phyloP scores from a whole-genome alignment of 1,140 invertebrate species.

The Bombus balteatus region DNA sequence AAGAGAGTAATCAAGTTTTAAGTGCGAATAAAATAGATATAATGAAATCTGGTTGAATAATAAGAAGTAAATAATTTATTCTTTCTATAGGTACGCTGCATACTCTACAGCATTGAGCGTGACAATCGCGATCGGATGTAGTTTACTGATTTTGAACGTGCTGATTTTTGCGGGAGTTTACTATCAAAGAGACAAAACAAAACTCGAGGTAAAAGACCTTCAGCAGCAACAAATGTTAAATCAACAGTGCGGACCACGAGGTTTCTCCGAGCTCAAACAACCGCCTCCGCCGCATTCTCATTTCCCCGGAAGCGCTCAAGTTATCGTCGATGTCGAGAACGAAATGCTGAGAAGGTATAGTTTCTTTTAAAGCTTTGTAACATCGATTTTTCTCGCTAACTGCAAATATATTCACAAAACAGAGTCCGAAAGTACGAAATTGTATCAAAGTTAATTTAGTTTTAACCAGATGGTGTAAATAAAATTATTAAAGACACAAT shows the following conservation, averaged over 20 bases:
- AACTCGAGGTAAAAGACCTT: conserved; percentile 90
- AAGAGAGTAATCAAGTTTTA: background rate
- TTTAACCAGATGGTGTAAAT: background rate
- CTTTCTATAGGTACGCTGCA: conserved; percentile 84
- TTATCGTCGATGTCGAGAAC: conserved; percentile 91
- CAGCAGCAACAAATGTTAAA: conserved; percentile 88
- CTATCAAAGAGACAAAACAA: conserved; percentile 92
- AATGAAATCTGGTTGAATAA: background rate
- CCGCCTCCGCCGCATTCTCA: conserved; percentile 78
- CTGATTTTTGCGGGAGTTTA: conserved; percentile 94
- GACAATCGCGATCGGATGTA: conserved; percentile 94
- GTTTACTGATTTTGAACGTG: conserved; percentile 92
- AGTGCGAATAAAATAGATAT: too few relatives aligned
- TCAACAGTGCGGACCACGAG: conserved; percentile 83
- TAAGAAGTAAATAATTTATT: background rate
- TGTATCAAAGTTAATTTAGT: background rate
- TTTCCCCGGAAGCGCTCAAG: conserved; percentile 79
- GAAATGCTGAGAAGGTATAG: conserved; percentile 86
- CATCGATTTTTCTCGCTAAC: background rate
- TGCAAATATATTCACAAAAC: background rate
- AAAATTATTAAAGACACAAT: too few relatives aligned
- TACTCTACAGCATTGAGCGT: conserved; percentile 93
- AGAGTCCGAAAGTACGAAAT: background rate
- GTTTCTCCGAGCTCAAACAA: conserved; percentile 80
- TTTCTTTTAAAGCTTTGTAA: background rate